Evolutionary conservation across 2,113 vertebrate genomes (phyloP).

Genomic region (Colaptes auratus): DNA sequence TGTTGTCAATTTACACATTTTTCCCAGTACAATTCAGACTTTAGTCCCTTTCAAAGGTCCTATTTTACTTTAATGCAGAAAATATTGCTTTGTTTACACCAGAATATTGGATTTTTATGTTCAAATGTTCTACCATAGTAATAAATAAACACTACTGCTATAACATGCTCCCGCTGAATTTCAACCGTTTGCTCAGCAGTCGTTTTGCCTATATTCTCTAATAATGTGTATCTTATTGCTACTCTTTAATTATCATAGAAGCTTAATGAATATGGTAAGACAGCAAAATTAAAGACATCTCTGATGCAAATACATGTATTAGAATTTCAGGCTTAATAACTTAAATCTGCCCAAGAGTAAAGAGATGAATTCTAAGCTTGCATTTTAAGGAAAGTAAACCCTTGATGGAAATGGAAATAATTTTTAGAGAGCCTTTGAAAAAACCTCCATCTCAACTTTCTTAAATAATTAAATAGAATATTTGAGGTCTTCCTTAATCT

Average conservation of each 20-base stretch:
- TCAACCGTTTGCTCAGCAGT: not conserved
- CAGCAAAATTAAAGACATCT: conserved; percentile 4
- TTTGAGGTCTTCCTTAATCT: not conserved
- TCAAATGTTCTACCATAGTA: not conserved
- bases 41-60: not conserved
- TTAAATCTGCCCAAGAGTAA: not conserved
- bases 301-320: not conserved
- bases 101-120: not conserved
- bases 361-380: not conserved
- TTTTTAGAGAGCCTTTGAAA: not conserved
- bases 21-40: not conserved
- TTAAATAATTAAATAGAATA: not conserved
- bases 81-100: not conserved
- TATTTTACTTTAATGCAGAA: not conserved
- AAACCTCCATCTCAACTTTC: not conserved
- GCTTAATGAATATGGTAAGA: not conserved
- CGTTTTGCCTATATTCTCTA: not conserved
- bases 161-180: not conserved
- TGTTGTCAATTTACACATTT: not conserved
- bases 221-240: not conserved
- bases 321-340: not conserved
- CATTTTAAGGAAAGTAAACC: not conserved
- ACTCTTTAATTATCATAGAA: not conserved
- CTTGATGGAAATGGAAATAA: not conserved
- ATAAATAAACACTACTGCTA: not conserved